Base-by-base conservation (phyloP, 2,888 invertebrate species). In the Polydrusus pterygomalis region DNA sequence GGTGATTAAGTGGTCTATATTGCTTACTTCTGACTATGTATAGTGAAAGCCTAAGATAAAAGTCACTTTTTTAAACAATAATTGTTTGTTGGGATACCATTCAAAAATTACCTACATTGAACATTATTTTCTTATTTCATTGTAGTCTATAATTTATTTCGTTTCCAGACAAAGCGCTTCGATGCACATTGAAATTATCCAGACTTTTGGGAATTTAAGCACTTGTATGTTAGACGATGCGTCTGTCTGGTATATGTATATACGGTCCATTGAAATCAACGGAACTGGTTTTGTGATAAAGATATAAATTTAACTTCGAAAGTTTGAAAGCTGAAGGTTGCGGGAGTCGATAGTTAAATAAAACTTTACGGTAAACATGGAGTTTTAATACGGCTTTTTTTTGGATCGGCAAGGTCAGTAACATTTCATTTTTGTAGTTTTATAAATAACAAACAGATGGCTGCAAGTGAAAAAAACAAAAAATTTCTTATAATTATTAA, bases 121-220 rank as follows among this genome's bases (percentile, higher is more conserved):
- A n/a, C n/a, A n/a, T n/a, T 49, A 17, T 15, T 17, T 9, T 7
- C 17, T 34, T 34, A 34, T 10, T 8, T 43, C n/a, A 51, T 51
- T 51, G 17, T 10, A 51, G 9, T 20, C 5, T 56, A 17, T 34
- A 60, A n/a, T 38, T 38, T 25, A 60, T 60, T 38, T 38, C 38
- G 34, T 18, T 25, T 60, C 58, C 58, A 60, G 38, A 60, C 58
- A 34, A 18, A 11, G 15, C 58, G 38, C 10, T 60, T 18, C 38
- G 11, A 38, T 60, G 18, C 38, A 60, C 58, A 38, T 11, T 60
- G 38, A 60, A 60, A 60, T 60, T 60, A 60, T 60, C 58, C 58
- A 60, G 58, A 60, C 58, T 38, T 60, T 60, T 17, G 15, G 15
- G 38, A 38, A 60, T 18, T 60, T 60, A 60, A 60, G 58, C 58